phyloP scores from a whole-genome alignment of 2,113 vertebrate genomes.

The Hippoglossus stenolepis region DNA sequence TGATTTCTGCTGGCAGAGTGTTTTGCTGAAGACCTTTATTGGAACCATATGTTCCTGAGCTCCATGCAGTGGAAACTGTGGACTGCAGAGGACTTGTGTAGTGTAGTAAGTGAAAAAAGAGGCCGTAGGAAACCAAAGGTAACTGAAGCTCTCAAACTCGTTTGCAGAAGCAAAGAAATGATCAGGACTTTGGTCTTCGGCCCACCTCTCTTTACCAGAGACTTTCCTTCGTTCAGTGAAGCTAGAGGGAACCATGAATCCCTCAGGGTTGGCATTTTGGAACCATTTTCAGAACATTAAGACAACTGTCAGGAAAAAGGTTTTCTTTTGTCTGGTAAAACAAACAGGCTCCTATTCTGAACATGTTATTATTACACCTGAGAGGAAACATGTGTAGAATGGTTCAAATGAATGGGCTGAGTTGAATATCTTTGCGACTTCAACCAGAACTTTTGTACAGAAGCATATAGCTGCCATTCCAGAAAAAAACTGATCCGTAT shows the following conservation, averaged over 20 bases:
- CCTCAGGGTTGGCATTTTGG: neutral
- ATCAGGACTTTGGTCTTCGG: neutral
- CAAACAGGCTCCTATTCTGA: no score
- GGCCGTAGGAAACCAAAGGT: neutral
- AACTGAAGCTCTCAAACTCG: neutral
- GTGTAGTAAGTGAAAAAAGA: neutral
- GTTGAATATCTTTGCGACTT: no score
- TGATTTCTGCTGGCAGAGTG: conserved; percentile 38
- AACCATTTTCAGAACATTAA: neutral
- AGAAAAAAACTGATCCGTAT: no score
- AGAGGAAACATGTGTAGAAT: no score
- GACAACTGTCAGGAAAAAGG: no score
- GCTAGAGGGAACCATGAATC: neutral
- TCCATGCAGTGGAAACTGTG: conserved; percentile 6
- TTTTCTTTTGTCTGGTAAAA: no score
- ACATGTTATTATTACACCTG: no score
- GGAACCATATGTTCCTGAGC: conserved; percentile 63
- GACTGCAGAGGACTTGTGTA: neutral
- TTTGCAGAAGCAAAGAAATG: neutral
- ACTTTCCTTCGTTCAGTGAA: no score
- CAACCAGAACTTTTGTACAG: no score
- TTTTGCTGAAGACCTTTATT: conserved; percentile 49
- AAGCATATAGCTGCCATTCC: no score
- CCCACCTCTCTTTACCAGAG: neutral
- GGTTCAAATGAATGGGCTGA: no score